Evolutionary conservation across 1,140 invertebrate species (phyloP).

Genomic region (Eciton burchellii): DNA sequence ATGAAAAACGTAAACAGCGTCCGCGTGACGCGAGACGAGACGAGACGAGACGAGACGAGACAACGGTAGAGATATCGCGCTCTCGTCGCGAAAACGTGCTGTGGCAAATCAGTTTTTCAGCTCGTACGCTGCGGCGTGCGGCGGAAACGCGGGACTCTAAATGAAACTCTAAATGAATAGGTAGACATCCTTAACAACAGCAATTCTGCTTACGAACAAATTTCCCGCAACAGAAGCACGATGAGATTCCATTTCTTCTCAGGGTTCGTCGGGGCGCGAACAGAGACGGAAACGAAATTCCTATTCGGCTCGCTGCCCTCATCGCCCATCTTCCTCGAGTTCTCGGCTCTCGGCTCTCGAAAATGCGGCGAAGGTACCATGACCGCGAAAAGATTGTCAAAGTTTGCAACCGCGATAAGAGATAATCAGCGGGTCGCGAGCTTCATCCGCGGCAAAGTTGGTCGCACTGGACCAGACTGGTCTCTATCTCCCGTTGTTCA

Average conservation of each 20-base stretch:
- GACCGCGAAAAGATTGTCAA: slow-evolving; percentile 46
- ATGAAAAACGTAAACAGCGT: slow-evolving; percentile 3
- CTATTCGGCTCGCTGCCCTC: not conserved
- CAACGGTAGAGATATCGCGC: too few relatives aligned
- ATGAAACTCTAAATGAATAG: not conserved
- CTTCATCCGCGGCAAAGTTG: slow-evolving; percentile 12
- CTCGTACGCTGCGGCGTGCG: not conserved
- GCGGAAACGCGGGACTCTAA: not conserved
- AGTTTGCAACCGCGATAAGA: slow-evolving; percentile 60
- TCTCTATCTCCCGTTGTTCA: slow-evolving; percentile 13
- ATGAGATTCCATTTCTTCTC: slow-evolving; percentile 46
- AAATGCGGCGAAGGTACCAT: slow-evolving; percentile 34
- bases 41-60: too few relatives aligned
- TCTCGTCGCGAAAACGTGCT: not conserved
- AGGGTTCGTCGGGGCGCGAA: slow-evolving; percentile 8
- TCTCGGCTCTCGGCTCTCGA: not conserved
- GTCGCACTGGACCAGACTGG: not conserved
- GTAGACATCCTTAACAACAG: slow-evolving; percentile 42
- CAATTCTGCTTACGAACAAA: slow-evolving; percentile 62
- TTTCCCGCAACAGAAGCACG: slow-evolving; percentile 7
- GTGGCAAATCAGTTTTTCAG: slow-evolving; percentile 13
- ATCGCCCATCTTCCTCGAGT: not conserved
- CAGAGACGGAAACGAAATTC: slow-evolving; percentile 22
- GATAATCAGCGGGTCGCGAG: slow-evolving; percentile 62
- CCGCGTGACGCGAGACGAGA: too few relatives aligned